phyloP scores from a whole-genome alignment of 2,113 vertebrate species.

The Lonchura striata region DNA sequence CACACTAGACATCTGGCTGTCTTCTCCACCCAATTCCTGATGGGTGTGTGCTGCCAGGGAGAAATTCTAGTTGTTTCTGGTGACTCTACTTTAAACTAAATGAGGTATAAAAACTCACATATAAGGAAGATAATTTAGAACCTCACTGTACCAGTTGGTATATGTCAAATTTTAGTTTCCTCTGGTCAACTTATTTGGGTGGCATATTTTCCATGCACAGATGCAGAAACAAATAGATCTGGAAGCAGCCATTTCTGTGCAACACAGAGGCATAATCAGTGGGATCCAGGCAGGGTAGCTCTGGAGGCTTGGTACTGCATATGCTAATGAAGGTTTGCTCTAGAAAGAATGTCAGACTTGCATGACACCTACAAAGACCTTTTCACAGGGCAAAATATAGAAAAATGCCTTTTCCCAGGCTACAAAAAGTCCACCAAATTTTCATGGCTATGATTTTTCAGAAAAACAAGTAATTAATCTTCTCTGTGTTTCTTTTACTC shows the following conservation, averaged over 20 bases:
- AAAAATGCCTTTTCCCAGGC: background rate
- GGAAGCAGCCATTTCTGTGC: background rate
- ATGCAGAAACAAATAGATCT: background rate
- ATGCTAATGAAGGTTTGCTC: background rate
- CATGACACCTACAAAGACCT: background rate
- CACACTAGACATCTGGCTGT: conserved; percentile 59
- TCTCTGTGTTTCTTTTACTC: background rate
- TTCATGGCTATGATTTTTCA: background rate
- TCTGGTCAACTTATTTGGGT: background rate
- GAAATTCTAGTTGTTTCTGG: background rate
- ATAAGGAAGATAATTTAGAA: background rate
- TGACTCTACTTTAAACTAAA: background rate
- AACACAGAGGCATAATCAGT: background rate
- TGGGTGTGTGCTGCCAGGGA: conserved; percentile 25
- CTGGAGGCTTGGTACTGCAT: background rate
- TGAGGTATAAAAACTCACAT: background rate
- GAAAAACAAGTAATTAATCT: background rate
- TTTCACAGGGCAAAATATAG: background rate
- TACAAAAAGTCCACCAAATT: background rate
- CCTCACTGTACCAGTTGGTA: background rate
- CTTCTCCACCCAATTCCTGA: conserved; percentile 32
- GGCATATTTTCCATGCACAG: background rate
- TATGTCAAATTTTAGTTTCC: background rate
- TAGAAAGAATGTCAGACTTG: background rate
- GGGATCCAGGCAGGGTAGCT: background rate